Percentiles rank a stretch among this genome's conserved stretches.
These are phyloP conservation scores for Cyphomyrus discorhynchus DNA, from an alignment of 2,113 vertebrate species.

Conservation along the genomic window DNA sequence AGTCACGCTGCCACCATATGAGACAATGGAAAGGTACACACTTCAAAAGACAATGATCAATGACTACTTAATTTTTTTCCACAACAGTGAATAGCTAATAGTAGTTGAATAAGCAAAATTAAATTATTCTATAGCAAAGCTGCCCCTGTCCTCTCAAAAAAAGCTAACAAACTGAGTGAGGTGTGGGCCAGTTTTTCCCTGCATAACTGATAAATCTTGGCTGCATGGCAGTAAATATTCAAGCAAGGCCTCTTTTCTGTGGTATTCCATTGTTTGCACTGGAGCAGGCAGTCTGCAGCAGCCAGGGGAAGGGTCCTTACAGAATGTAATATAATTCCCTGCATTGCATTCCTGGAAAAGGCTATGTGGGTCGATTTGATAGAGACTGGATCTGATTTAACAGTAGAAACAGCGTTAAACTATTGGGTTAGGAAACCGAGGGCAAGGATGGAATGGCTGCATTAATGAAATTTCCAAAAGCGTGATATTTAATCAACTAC, in stretches of 20 bases:
- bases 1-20: background rate
- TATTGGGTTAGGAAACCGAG: background rate
- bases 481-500: background rate
- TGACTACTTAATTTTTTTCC: background rate
- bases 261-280: background rate
- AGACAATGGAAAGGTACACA: background rate
- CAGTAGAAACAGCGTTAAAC: background rate
- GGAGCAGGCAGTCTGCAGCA: background rate
- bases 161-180: background rate
- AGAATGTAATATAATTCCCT: background rate
- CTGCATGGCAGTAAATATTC: background rate
- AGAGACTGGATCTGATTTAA: background rate
- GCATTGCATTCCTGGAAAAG: background rate
- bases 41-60: background rate
- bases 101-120: background rate
- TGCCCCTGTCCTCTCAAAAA: background rate
- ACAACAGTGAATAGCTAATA: background rate
- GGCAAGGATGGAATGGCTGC: background rate
- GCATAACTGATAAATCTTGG: background rate
- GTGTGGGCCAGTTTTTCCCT: background rate
- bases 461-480: background rate
- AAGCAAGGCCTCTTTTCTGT: background rate
- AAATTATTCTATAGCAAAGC: background rate
- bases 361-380: background rate
- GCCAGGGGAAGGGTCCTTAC: background rate